Evolutionary conservation across 2,888 invertebrate species (phyloP).

Genomic region (Elgonia sp.): DNA sequence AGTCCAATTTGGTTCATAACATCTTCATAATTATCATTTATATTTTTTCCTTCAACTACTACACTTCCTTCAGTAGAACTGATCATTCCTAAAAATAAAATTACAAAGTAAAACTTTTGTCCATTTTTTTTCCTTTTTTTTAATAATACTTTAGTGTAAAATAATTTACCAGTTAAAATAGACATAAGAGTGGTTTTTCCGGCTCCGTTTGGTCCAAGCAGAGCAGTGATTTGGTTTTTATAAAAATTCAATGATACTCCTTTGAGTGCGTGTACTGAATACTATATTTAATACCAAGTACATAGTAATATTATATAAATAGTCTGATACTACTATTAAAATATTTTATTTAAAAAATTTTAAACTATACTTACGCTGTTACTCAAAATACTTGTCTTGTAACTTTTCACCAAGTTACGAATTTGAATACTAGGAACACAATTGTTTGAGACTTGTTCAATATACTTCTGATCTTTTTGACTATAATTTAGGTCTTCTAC

Average conservation of each 20-base stretch:
- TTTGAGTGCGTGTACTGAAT: not conserved
- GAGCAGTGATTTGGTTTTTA: not conserved
- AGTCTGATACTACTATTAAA: not conserved
- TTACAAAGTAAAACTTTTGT: too few species aligned
- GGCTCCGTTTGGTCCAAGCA: not conserved
- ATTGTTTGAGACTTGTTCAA: not conserved
- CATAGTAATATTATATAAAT: not conserved
- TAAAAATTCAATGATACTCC: not conserved
- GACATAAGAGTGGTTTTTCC: not conserved
- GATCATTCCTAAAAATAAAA: not conserved
- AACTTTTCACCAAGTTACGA: slow-evolving; percentile 33
- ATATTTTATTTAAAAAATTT: not conserved
- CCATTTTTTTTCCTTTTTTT: too few species aligned
- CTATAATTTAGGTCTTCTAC: not conserved
- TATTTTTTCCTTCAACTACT: not conserved
- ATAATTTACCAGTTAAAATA: not conserved
- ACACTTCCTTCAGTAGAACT: not conserved
- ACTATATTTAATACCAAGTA: not conserved
- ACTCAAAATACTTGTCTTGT: not conserved
- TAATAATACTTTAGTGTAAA: not conserved
- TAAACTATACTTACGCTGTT: not conserved
- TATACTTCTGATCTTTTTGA: not conserved
- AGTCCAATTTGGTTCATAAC: not conserved
- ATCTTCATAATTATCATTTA: not conserved
- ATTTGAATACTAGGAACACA: slow-evolving; percentile 34